phyloP scores from a whole-genome alignment of 2,888 invertebrate genomes.

The Blera fallax region DNA sequence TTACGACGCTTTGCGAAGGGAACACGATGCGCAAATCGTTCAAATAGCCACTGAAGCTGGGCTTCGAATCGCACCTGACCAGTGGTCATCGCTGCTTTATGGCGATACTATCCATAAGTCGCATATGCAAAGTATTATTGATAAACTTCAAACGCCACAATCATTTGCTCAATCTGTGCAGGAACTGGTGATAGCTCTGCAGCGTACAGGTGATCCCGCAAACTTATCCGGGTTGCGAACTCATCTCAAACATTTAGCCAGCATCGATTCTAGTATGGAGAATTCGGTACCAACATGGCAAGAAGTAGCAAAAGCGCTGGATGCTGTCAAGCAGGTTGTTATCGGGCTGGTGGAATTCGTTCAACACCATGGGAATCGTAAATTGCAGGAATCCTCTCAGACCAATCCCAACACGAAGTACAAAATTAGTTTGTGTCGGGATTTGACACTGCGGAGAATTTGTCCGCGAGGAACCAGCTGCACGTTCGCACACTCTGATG shows the following conservation, averaged over 20 bases:
- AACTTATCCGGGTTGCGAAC: constrained; percentile 89
- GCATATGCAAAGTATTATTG: constrained; percentile 96
- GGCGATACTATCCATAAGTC: constrained; percentile 97
- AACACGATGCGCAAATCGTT: constrained; percentile 99
- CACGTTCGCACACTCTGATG: constrained; percentile 95
- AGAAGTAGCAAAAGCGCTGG: constrained; percentile 86
- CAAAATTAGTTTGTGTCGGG: constrained; percentile 95
- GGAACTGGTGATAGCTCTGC: constrained; percentile 94
- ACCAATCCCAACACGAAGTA: constrained; percentile 87
- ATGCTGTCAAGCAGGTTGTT: constrained; percentile 88
- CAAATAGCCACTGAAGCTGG: constrained; percentile 99
- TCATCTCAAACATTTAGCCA: constrained; percentile 92
- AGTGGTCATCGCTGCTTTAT: constrained; percentile 98
- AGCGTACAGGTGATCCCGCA: constrained; percentile 92
- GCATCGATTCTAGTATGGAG: constrained; percentile 92
- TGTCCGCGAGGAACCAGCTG: constrained; percentile 94
- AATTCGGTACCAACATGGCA: constrained; percentile 85
- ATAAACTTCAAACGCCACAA: constrained; percentile 96
- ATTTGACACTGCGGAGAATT: constrained; percentile 88
- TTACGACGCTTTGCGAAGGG: constrained; percentile 95
- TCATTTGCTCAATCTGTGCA: constrained; percentile 95
- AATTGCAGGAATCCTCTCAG: constrained; percentile 84
- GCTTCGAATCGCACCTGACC: constrained; percentile 97
- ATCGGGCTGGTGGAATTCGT: constrained; percentile 90
- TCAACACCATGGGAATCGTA: constrained; percentile 88